Conservation (phyloP, 2,797 vertebrate genomes). For the Scyliorhinus canicula region DNA sequence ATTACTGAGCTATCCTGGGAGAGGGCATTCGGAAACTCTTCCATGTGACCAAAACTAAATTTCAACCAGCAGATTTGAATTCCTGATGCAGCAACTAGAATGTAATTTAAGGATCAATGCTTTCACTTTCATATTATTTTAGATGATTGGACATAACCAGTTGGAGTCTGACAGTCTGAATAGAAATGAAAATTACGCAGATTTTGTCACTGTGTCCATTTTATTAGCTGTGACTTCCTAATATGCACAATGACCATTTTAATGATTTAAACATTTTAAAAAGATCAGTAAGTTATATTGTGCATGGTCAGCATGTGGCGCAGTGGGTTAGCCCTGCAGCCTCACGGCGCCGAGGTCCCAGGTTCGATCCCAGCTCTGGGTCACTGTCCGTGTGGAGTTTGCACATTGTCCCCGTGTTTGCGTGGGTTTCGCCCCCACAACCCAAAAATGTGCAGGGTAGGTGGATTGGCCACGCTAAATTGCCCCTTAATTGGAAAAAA, state of each 20-base stretch:
- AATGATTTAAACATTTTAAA: background rate
- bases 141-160: background rate
- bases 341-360: no score
- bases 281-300: no score
- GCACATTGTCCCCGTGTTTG: no score
- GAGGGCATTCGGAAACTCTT: background rate
- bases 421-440: no score
- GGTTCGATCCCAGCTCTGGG: no score
- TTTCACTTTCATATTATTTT: slow-evolving; percentile 30
- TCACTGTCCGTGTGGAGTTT: no score
- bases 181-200: background rate
- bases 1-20: background rate
- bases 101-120: background rate
- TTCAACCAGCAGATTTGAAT: background rate
- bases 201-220: background rate
- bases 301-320: no score
- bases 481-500: no score
- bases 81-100: background rate
- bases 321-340: no score
- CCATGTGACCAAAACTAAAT: background rate
- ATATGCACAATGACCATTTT: background rate
- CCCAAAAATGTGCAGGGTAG: no score
- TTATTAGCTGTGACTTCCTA: background rate
- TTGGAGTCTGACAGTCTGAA: background rate
- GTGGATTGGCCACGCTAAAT: no score